Base-by-base conservation (phyloP, 2,113 vertebrate species). In the Dromiciops gliroides region DNA sequence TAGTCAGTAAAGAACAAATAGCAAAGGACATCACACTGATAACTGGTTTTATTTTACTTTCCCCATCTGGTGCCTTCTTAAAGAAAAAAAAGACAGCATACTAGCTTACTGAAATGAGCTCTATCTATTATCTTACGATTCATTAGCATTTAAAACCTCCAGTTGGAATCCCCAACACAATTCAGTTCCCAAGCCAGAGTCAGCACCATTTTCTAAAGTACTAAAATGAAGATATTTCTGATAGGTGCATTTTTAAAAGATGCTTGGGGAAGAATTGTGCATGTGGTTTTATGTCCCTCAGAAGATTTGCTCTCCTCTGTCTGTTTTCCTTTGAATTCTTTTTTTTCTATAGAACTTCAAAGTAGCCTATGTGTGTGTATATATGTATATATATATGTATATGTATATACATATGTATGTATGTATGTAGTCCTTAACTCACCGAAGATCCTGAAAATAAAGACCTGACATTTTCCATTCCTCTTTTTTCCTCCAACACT, bases 121-220 rank as follows among this genome's bases (percentile, higher is more conserved):
- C 97, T 75, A n/a, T 96, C 56, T 92, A 97, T 96, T 97, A 95
- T 97, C 95, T 98, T 98, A 95, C 91, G 92, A 97, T 95, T 98
- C 92, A 98, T 98, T 98, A 98, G 95, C 98, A 98, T 98, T 98
- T 98, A 98, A 98, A 98, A 97, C 95, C 95, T 95, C 91, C 89
- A 0, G 93, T 94, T 98, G 92, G 95, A 97, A 96, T 97, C 96
- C 93, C 94, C 98, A 97, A 94, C 93, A 96, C 96, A 93, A 94
- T 98, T 98, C 94, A 94, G 91, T 96, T 97, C 96, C 97, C 96
- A 94, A 95, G 98, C 95, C 95, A 97, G 95, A 98, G 95, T 94
- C 97, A 95, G 96, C 88, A 96, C 93, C 96, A 96, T 95, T 93
- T 98, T 98, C 95, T 90, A 96, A 97, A 97, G 96, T 93, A 96